Conservation (phyloP, 2,888 invertebrate genomes). For the Cecidostiba fungosa region DNA sequence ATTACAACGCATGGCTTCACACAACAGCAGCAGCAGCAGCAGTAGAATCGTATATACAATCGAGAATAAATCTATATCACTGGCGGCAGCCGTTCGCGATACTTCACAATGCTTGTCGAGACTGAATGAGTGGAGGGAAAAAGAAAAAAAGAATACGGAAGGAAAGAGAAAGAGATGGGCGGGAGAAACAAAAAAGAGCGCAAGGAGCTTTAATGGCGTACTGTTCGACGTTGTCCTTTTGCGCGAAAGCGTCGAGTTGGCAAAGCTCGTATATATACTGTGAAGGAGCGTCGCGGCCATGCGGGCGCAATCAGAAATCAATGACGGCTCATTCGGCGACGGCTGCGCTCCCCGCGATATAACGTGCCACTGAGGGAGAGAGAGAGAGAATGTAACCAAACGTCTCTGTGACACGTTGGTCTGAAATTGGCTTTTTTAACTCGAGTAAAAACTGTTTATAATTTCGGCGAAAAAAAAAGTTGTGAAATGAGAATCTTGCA, state of each 20-base stretch:
- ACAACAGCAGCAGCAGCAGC: neutral
- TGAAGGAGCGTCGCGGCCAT: slow-evolving; percentile 1
- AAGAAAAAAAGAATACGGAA: neutral
- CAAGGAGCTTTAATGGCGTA: neutral
- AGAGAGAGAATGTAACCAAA: slow-evolving; percentile 23
- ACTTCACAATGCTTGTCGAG: neutral
- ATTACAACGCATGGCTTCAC: neutral
- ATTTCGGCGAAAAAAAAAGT: neutral
- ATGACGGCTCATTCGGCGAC: slow-evolving; percentile 40
- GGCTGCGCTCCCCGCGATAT: neutral
- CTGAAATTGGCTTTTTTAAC: neutral
- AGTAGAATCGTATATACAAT: neutral
- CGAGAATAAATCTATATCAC: neutral
- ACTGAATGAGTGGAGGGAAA: neutral
- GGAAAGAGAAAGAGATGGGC: neutral
- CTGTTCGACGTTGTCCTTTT: slow-evolving; percentile 18
- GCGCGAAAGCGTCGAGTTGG: slow-evolving; percentile 29
- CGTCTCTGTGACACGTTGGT: slow-evolving; percentile 11
- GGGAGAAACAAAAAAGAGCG: neutral
- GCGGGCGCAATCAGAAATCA: slow-evolving; percentile 46
- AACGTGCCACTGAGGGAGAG: neutral
- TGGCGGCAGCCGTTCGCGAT: neutral
- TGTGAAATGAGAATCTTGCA: neutral
- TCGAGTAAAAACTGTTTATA: slow-evolving; percentile 14
- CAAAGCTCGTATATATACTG: neutral